These are phyloP conservation scores for Pachyseris speciosa DNA, from an alignment of 64 coral and sea anemone genomes.

Conservation along the genomic window DNA sequence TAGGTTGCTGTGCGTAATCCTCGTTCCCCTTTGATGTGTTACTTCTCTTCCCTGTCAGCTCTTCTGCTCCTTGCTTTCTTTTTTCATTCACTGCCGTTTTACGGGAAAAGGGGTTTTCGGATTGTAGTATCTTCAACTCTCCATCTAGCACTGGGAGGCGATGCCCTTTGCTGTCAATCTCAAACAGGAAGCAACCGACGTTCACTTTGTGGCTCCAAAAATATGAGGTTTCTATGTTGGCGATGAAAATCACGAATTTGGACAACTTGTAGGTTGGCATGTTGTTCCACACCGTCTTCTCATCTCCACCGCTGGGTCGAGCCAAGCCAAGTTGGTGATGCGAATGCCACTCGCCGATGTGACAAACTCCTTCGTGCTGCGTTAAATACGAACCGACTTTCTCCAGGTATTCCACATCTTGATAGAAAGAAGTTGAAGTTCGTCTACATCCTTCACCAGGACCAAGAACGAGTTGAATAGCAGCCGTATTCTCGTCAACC, in stretches of 20 bases:
- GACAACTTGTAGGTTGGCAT: constrained; percentile 57
- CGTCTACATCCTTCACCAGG: constrained; percentile 30
- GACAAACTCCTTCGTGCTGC: constrained; percentile 17
- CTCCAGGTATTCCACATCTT: constrained; percentile 40
- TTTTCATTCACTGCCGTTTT: not conserved
- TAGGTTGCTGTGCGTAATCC: too few relatives aligned
- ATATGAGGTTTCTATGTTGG: not conserved
- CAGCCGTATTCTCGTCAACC: constrained; percentile 45
- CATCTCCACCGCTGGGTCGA: constrained; percentile 73
- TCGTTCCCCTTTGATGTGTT: too few relatives aligned
- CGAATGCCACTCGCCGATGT: constrained; percentile 74
- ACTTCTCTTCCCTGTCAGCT: not conserved
- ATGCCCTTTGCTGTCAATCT: constrained; percentile 12
- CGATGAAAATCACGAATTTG: constrained; percentile 74
- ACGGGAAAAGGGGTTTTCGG: not conserved
- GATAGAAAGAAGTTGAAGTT: constrained; percentile 33
- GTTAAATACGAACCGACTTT: constrained; percentile 33
- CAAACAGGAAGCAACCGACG: constrained; percentile 51
- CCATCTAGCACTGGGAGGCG: not conserved
- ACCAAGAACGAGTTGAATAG: constrained; percentile 59
- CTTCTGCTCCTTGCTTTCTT: constrained; percentile 5
- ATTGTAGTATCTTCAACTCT: not conserved
- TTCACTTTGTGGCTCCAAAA: constrained; percentile 6
- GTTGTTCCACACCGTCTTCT: constrained; percentile 73
- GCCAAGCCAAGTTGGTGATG: constrained; percentile 68